Evolutionary conservation across 2,797 vertebrate species (phyloP).

Genomic region (Nothura maculosa): DNA sequence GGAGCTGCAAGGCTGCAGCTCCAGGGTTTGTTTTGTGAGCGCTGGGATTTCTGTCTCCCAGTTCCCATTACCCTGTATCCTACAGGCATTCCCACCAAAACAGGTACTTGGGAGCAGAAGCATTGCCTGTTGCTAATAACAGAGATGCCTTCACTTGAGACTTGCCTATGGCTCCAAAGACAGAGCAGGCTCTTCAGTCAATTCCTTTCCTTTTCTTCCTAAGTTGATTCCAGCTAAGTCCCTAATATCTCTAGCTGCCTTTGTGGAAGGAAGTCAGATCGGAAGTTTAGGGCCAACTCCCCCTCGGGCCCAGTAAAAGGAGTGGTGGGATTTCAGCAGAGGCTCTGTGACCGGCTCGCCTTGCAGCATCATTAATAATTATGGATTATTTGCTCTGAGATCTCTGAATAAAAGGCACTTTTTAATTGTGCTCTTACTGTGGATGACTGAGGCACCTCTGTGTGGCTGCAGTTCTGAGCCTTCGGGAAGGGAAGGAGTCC

Average conservation of each 20-base stretch:
- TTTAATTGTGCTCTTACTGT: not conserved
- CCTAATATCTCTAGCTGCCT: not conserved
- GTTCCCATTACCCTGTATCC: accelerated
- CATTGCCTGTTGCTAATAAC: not conserved
- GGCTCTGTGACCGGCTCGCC: not conserved
- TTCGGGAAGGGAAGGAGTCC: not conserved
- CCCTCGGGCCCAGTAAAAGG: not conserved
- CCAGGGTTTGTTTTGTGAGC: not conserved
- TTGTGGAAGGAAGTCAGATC: accelerated
- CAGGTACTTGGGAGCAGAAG: not conserved
- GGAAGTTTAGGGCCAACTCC: not conserved
- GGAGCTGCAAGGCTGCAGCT: not conserved
- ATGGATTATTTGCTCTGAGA: not conserved
- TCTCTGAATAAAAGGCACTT: not conserved
- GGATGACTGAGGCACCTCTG: not conserved
- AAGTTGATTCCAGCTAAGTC: not conserved
- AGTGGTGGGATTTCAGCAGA: not conserved
- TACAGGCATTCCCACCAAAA: not conserved
- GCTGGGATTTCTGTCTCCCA: not conserved
- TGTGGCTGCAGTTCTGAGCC: not conserved
- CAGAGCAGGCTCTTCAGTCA: not conserved
- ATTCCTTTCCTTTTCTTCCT: accelerated
- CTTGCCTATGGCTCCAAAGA: not conserved
- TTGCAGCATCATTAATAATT: not conserved
- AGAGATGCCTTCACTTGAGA: not conserved